phyloP scores from a whole-genome alignment of 2,797 vertebrate species.

The Tragopan temminckii region DNA sequence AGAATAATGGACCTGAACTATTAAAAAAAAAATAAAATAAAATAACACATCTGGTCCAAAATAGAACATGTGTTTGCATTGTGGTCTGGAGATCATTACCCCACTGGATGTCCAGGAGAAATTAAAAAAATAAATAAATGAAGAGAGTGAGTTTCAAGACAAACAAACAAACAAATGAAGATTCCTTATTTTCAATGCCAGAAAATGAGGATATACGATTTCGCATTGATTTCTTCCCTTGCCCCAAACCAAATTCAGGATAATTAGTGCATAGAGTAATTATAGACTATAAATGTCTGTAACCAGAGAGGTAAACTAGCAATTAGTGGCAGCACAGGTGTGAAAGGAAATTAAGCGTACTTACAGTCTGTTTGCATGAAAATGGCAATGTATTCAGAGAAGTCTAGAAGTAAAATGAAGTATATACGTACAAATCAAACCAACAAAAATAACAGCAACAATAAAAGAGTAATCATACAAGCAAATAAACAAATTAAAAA shows the following conservation, averaged over 20 bases:
- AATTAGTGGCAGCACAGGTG: slow-evolving; percentile 58
- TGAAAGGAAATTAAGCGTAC: slow-evolving; percentile 25
- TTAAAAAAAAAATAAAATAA: background rate
- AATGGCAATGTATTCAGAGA: background rate
- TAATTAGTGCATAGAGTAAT: slow-evolving; percentile 53
- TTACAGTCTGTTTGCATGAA: background rate
- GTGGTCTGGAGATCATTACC: background rate
- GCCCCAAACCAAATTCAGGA: slow-evolving; percentile 43
- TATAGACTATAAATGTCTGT: slow-evolving; percentile 48
- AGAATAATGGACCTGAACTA: background rate
- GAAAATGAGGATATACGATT: background rate
- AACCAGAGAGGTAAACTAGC: slow-evolving; percentile 43
- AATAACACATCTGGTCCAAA: background rate
- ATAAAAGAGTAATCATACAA: background rate
- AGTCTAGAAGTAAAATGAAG: background rate
- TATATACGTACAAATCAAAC: background rate
- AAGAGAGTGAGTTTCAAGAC: background rate
- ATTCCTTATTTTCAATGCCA: background rate
- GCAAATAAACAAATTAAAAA: background rate
- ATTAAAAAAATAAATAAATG: background rate
- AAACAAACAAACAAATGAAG: background rate
- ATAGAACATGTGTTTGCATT: background rate
- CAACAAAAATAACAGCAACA: background rate
- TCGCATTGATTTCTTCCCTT: background rate
- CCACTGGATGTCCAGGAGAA: background rate